Conservation (phyloP, 2,113 vertebrate species). For the Alethe castanea region DNA sequence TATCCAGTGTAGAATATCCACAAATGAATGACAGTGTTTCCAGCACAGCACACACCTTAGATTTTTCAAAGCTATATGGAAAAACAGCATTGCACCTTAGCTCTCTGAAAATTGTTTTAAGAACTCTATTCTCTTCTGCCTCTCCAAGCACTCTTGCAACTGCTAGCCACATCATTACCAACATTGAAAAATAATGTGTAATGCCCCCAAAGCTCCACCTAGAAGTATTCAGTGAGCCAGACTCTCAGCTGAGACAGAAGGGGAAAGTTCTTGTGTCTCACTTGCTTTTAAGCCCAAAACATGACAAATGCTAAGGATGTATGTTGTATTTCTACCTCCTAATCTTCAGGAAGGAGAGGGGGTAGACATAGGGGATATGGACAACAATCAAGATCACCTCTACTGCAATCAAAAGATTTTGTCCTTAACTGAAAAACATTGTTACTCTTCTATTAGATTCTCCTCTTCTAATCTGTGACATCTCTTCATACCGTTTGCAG, state of each 20-base stretch:
- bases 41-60: neutral
- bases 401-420: neutral
- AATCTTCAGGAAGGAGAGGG: neutral
- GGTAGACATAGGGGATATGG: fast-evolving
- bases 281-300: neutral
- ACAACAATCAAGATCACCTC: neutral
- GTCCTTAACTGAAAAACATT: neutral
- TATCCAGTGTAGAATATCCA: neutral
- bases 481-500: neutral
- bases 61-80: neutral
- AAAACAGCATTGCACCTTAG: neutral
- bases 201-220: neutral
- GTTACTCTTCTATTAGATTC: neutral
- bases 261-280: neutral
- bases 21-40: neutral
- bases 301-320: neutral
- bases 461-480: neutral
- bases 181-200: neutral
- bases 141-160: neutral
- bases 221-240: neutral
- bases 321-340: neutral
- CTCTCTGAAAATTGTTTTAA: neutral
- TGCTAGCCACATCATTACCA: neutral
- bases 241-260: neutral
- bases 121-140: neutral